Conservation (phyloP, 2,797 vertebrate genomes). For the Pogoniulus pusillus region DNA sequence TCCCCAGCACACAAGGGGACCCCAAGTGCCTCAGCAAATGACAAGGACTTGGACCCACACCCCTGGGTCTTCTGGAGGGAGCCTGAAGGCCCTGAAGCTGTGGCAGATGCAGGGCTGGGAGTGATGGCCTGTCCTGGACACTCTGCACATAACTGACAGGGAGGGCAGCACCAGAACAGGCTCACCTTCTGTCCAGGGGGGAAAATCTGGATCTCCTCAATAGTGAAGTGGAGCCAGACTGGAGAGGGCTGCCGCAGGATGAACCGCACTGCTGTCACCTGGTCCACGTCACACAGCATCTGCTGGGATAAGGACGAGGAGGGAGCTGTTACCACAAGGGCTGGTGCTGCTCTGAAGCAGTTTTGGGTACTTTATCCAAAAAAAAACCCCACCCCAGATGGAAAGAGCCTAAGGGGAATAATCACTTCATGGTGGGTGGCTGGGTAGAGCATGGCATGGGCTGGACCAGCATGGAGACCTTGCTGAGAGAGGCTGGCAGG, state of each 20-base stretch:
- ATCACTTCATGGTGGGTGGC: fast-evolving
- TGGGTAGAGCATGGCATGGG: not conserved
- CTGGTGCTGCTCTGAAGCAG: not conserved
- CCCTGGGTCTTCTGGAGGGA: not conserved
- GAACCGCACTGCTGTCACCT: conserved; percentile 84
- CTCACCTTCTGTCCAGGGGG: conserved; percentile 80
- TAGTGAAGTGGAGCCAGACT: conserved; percentile 88
- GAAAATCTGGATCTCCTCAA: conserved; percentile 87
- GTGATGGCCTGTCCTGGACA: not conserved
- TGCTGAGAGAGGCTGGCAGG: fast-evolving
- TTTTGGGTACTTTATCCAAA: not conserved
- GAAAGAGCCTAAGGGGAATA: not conserved
- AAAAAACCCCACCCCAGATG: not conserved
- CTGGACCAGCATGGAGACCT: not conserved
- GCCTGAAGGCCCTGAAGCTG: not conserved
- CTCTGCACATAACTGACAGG: not conserved
- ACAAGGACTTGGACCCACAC: not conserved
- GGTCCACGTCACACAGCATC: conserved; percentile 88
- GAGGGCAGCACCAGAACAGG: not conserved
- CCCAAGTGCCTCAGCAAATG: not conserved
- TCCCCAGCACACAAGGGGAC: not conserved
- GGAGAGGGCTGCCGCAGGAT: conserved; percentile 93
- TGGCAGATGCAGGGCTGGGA: not conserved
- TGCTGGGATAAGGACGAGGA: conserved; percentile 20
- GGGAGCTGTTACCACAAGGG: not conserved